Evolutionary conservation across 2,113 vertebrate genomes (phyloP), one percentile per base, ranked within the genome.

Genomic region (Apistogramma diplotaenia): DNA sequence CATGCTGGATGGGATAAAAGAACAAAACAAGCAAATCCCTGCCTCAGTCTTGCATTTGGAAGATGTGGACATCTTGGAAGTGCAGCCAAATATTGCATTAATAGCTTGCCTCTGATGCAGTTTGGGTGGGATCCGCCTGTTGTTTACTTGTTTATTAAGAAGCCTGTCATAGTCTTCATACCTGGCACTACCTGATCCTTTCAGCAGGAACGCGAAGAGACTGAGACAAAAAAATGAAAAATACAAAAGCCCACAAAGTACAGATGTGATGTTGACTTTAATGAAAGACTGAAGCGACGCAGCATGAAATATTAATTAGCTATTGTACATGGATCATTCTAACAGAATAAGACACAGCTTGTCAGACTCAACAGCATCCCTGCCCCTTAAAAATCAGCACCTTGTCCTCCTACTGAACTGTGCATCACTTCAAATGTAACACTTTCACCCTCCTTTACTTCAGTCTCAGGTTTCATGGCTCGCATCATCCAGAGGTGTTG

Each of bases 1-100:
- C 78, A 78, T 81, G 85, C 75, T 83, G 43, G 46, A 84, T 79
- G 59, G 83, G 79, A 92, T 79, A 83, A 89, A 84, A 74, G 27
- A 79, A 76, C 75, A 23, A 83, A 90, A 89, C 37, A 81, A 86
- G 70, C 55, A 86, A 87, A 87, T 80, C 81, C 60, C 65, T 78
- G 75, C 72, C 76, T 87, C 73, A 55, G 67, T 76, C 49, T 29
- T 21, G 12, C 58, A 78, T 43, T 72, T 3, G 6, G 21, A 67
- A 57, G 7, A 85, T 21, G 61, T 25, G 49, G n/a, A 77, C 71
- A 72, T 40, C 27, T 76, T 61, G 59, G 79, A 76, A 86, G 25
- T 74, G 49, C 75, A 78, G 70, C 70, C 79, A 73, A 62, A 89
- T 82, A 78, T 87, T 74, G 60, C 74, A 87, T 89, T 85, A 88